Conservation (phyloP, 2,113 vertebrate species). For the Cacatua alba region DNA sequence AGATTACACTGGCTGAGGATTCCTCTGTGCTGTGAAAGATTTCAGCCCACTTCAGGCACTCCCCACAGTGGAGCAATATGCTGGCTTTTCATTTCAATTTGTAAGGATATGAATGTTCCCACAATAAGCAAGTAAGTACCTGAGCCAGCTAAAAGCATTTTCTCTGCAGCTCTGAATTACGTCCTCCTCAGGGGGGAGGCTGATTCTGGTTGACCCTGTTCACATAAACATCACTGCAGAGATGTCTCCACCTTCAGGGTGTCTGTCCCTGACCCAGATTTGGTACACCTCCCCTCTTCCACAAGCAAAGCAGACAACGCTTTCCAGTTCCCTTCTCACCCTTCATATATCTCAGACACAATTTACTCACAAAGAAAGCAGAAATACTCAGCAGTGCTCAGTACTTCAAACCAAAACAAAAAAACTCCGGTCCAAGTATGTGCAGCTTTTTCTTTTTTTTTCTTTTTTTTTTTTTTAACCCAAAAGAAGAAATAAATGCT, state of each 20-base stretch:
- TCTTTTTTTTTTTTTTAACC: neutral
- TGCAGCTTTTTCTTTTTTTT: neutral
- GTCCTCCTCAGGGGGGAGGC: fast-evolving
- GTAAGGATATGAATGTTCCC: neutral
- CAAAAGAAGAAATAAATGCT: neutral
- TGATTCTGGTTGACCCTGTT: neutral
- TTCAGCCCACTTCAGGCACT: neutral
- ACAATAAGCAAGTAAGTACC: neutral
- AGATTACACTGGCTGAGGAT: neutral
- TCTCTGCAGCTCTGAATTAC: neutral
- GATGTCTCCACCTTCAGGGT: neutral
- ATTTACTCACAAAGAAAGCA: neutral
- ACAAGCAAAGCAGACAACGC: neutral
- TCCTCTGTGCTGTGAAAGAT: neutral
- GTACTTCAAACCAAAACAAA: neutral
- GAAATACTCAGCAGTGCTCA: neutral
- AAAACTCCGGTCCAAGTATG: neutral
- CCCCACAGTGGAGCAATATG: neutral
- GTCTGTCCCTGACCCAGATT: neutral
- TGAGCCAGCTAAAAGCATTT: neutral
- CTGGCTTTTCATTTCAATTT: neutral
- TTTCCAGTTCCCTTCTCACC: neutral
- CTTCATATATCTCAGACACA: fast-evolving
- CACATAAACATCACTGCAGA: neutral
- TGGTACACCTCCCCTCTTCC: neutral